Base-by-base conservation (phyloP, 2,888 invertebrate species). In the Cheilosia soror region DNA sequence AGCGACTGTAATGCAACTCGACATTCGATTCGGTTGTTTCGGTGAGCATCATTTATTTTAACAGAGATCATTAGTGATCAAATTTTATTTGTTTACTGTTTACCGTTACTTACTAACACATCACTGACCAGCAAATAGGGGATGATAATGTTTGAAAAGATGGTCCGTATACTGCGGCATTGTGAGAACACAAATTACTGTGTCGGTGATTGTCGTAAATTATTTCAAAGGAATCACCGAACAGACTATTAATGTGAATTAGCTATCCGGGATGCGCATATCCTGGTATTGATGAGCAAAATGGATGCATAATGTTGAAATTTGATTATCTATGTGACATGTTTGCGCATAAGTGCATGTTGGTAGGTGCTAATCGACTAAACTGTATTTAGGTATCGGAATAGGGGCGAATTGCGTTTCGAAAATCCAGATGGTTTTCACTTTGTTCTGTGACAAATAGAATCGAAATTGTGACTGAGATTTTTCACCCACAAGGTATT, bases 21-120 rank as follows among this genome's bases (percentile, higher is more conserved):
- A 55, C 31, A 31, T 63, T 65, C 25, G 51, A 71, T 77, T 65
- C 44, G 79, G 27, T 44, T 25, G 15, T 65, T 79, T 71, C 51
- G 71, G 62, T 76, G 84, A 47, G 80, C 80, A 85, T 85, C 84
- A 85, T 85, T 85, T 85, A 76, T 62, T 85, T 72, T 47, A 27
- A 27, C 40, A 42, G 29, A 31, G 69, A 79, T 85, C 80, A 85
- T 80, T 80, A 85, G 84, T 80, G 84, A 80, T 85, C 76, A 71
- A 11, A 37, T 37, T 37, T 37, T 37, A 37, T 37, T 20, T 37
- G 37, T 84, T 84, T 63, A 72, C 69, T 82, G 83, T 84, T 79
- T 84, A 84, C 83, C 68, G 83, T 84, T 84, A 75, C 57, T 78
- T 84, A 84, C 68, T 75, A 79, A 79, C 73, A 84, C 83, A 75